These are phyloP conservation scores for Corvus cornix DNA, from an alignment of 2,113 vertebrate genomes.

Conservation along the genomic window DNA sequence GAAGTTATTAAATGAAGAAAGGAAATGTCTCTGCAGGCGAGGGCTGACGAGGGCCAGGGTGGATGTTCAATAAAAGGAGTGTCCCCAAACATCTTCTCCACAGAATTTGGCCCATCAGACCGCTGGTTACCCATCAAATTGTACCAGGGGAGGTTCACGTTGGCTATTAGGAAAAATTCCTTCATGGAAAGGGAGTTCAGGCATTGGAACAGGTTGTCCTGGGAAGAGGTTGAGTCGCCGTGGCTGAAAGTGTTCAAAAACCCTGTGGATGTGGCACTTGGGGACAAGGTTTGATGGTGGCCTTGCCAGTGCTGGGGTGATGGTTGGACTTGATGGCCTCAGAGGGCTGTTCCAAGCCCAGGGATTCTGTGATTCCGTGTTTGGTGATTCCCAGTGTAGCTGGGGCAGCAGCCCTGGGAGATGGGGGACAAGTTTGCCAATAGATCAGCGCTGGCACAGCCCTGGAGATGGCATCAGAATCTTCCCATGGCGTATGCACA, in stretches of 20 bases:
- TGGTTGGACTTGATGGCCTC: background rate
- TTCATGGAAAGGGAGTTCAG: no score
- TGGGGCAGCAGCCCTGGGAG: background rate
- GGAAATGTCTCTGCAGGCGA: background rate
- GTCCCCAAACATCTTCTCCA: background rate
- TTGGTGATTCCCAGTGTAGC: background rate
- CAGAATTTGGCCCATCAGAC: no score
- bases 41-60: background rate
- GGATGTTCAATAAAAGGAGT: background rate
- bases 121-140: background rate
- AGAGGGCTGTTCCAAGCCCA: background rate
- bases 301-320: background rate
- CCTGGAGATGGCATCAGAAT: background rate
- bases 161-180: background rate
- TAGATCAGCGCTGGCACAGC: rapidly evolving
- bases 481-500: rapidly evolving
- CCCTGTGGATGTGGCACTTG: background rate
- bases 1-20: background rate
- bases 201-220: background rate
- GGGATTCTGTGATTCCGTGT: rapidly evolving
- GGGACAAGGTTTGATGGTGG: background rate
- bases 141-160: background rate
- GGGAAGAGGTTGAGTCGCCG: rapidly evolving
- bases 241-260: background rate
- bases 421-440: background rate